Evolutionary conservation across 1,140 invertebrate species (phyloP).

Genomic region (Drosophila ambigua): DNA sequence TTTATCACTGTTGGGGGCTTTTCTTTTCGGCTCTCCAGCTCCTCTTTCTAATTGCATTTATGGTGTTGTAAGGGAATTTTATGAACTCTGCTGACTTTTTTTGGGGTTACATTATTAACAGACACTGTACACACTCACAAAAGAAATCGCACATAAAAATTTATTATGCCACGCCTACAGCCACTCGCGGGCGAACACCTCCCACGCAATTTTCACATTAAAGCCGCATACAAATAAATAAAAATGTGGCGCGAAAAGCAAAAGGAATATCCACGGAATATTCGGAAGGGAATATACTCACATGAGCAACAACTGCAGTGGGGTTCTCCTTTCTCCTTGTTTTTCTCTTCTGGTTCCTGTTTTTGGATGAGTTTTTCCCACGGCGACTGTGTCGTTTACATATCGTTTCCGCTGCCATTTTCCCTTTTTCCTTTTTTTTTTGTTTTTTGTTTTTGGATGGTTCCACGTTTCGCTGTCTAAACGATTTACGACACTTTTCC

Average conservation of each 20-base stretch:
- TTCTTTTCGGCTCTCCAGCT: not conserved
- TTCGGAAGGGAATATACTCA: slow-evolving; percentile 46
- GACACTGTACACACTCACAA: slow-evolving; percentile 12
- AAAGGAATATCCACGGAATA: slow-evolving; percentile 39
- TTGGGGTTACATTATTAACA: slow-evolving; percentile 27
- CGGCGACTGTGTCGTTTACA: slow-evolving; percentile 74
- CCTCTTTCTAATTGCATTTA: slow-evolving; percentile 51
- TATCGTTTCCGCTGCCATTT: slow-evolving; percentile 51
- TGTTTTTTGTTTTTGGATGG: slow-evolving; percentile 25
- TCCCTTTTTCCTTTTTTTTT: slow-evolving; percentile 4
- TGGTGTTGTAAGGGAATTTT: slow-evolving; percentile 22
- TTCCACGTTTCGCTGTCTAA: slow-evolving; percentile 76
- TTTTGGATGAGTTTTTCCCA: slow-evolving; percentile 63
- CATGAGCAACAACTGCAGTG: slow-evolving; percentile 42
- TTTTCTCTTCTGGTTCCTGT: slow-evolving; percentile 22
- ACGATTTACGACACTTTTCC: slow-evolving; percentile 81
- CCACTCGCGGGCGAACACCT: slow-evolving; percentile 11
- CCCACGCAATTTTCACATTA: slow-evolving; percentile 61
- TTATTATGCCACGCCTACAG: slow-evolving; percentile 45
- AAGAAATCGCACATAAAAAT: slow-evolving; percentile 66
- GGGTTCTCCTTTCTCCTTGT: slow-evolving; percentile 18
- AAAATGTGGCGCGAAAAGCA: slow-evolving; percentile 27
- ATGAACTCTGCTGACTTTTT: slow-evolving; percentile 19
- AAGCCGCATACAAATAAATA: slow-evolving; percentile 67
- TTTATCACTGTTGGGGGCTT: slow-evolving; percentile 4